Evolutionary conservation across 2,888 invertebrate species (phyloP).

Genomic region (Tenthredo scrophulariae): DNA sequence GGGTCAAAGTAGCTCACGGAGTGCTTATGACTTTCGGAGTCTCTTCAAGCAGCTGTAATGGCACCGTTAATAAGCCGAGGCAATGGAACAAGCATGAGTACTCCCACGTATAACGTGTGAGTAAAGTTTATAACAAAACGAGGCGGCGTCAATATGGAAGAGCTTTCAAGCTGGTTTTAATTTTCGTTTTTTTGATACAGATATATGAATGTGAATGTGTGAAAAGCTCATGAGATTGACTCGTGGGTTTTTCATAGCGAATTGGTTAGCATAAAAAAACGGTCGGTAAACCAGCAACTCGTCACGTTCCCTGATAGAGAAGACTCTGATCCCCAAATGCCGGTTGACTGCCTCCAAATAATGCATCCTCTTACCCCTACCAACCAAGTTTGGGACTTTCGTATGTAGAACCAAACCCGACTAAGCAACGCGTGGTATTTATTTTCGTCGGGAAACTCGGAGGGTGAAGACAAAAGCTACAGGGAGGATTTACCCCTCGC

Average conservation of each 20-base stretch:
- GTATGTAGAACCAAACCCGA: neutral
- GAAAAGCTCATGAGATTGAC: neutral
- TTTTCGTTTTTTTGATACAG: neutral
- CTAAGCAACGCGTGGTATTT: slow-evolving; percentile 10
- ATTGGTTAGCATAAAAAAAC: neutral
- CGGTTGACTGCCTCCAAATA: slow-evolving; percentile 15
- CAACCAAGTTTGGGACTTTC: slow-evolving; percentile 18
- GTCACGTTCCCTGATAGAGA: neutral
- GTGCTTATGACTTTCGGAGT: neutral
- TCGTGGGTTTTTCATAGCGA: neutral
- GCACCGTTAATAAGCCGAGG: neutral
- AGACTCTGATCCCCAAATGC: slow-evolving; percentile 23
- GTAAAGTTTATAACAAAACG: neutral
- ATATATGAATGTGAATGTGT: neutral
- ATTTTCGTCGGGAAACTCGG: slow-evolving; percentile 22
- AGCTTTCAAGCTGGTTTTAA: neutral
- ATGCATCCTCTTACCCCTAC: slow-evolving; percentile 31
- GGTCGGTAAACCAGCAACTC: neutral
- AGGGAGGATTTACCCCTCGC: slow-evolving; percentile 28
- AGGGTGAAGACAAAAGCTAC: slow-evolving; percentile 6
- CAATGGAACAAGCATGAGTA: neutral
- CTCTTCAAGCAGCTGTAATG: neutral
- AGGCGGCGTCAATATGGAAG: neutral
- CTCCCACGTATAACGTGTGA: neutral
- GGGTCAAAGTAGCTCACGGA: neutral